These are phyloP conservation scores for Tokudaia muenninki DNA, from an alignment of 2,797 vertebrate genomes.

Conservation along the genomic window DNA sequence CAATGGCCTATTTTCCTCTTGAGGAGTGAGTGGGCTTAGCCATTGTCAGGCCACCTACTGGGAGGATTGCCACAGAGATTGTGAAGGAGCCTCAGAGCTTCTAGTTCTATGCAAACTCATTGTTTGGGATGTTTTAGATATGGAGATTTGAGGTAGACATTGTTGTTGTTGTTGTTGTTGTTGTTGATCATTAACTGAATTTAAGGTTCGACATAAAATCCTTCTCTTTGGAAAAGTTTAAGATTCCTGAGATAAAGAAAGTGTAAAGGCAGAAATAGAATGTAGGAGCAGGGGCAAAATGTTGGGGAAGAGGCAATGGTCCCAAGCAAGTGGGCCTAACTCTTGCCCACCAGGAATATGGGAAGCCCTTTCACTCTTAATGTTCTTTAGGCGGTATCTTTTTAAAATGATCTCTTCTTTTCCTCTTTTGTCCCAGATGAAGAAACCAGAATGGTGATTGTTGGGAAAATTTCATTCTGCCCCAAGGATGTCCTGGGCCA, in stretches of 20 bases:
- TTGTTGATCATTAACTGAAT: neutral
- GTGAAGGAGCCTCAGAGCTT: neutral
- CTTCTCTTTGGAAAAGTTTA: neutral
- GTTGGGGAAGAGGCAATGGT: neutral
- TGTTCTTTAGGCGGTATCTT: neutral
- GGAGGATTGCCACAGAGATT: neutral
- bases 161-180: neutral
- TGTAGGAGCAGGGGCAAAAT: neutral
- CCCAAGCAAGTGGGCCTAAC: neutral
- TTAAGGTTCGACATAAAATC: neutral
- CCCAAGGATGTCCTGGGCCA: conserved; percentile 96
- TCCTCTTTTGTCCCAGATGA: conserved; percentile 89
- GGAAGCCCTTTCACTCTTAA: neutral
- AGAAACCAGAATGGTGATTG: conserved; percentile 90
- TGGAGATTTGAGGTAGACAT: neutral
- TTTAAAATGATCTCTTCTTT: conserved; percentile 23
- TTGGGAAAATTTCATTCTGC: conserved; percentile 96
- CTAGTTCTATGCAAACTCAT: neutral
- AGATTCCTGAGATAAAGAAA: neutral
- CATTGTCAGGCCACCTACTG: neutral
- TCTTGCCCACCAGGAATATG: neutral
- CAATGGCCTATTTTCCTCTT: neutral
- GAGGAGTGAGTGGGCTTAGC: neutral
- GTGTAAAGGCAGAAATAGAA: neutral
- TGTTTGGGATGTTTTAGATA: neutral